phyloP scores from a whole-genome alignment of 2,888 invertebrate species.

The Chaitophorus viminalis region DNA sequence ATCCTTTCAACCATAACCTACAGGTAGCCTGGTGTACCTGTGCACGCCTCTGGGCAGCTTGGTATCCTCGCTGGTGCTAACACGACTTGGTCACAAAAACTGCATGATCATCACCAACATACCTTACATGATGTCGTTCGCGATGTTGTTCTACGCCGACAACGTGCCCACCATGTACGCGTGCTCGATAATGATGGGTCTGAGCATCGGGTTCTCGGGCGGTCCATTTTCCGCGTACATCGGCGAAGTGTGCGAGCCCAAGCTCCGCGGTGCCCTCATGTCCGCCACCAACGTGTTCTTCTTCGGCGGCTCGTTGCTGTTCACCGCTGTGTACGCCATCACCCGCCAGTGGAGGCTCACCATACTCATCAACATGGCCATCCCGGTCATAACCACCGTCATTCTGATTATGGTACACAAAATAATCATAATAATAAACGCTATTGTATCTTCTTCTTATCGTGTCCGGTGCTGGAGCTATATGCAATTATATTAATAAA shows the following conservation, averaged over 20 bases:
- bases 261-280: conserved; percentile 40
- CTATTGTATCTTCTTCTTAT: too few species aligned
- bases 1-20: too few species aligned
- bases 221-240: conserved; percentile 41
- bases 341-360: conserved; percentile 41
- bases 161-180: conserved; percentile 34
- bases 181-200: conserved; percentile 29
- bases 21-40: conserved; percentile 42
- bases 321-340: background rate
- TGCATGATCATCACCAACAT: conserved; percentile 54
- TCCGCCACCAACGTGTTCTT: conserved; percentile 46
- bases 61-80: conserved; percentile 10
- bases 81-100: conserved; percentile 33
- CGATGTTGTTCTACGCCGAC: conserved; percentile 26
- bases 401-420: conserved; percentile 12
- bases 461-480: too few species aligned
- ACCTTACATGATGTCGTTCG: conserved; percentile 5
- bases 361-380: conserved; percentile 12
- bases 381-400: conserved; percentile 21
- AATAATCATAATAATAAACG: too few species aligned
- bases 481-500: too few species aligned
- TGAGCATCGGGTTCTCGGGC: conserved; percentile 34
- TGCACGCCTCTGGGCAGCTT: conserved; percentile 27
- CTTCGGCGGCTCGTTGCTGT: conserved; percentile 13
- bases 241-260: conserved; percentile 52